phyloP scores from a whole-genome alignment of 2,113 vertebrate species.

The Heterochromis multidens region DNA sequence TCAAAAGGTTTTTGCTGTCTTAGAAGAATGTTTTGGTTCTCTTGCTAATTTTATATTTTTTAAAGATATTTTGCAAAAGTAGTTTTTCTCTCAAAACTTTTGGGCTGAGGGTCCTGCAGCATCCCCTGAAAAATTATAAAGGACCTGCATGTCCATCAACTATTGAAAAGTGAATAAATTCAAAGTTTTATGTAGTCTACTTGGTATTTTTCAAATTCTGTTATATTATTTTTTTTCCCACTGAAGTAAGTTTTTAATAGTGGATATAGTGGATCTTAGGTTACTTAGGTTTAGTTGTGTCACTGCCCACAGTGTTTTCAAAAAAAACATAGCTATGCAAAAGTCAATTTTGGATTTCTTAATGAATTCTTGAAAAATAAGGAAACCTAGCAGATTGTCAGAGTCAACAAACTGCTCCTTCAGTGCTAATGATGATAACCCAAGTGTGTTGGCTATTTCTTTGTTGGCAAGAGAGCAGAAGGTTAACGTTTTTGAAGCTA shows the following conservation, averaged over 20 bases:
- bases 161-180: background rate
- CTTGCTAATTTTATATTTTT: too few species aligned
- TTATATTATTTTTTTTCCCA: background rate
- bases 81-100: too few species aligned
- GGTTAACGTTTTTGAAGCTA: background rate
- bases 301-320: background rate
- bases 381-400: background rate
- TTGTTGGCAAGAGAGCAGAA: background rate
- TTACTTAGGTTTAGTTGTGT: background rate
- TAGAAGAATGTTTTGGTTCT: too few species aligned
- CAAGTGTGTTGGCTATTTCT: background rate
- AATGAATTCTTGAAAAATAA: background rate
- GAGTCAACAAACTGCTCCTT: background rate
- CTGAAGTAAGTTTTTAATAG: background rate
- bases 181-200: background rate
- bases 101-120: too few species aligned
- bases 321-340: background rate
- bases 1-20: background rate
- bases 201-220: background rate
- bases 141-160: background rate
- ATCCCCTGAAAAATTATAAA: too few species aligned
- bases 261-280: background rate
- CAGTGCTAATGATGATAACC: background rate
- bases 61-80: too few species aligned
- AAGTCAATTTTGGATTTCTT: background rate